A percentile compares a stretch with the other conserved stretches of the same genome.
Conservation (phyloP, 2,113 vertebrate species). For the Scopus umbretta region DNA sequence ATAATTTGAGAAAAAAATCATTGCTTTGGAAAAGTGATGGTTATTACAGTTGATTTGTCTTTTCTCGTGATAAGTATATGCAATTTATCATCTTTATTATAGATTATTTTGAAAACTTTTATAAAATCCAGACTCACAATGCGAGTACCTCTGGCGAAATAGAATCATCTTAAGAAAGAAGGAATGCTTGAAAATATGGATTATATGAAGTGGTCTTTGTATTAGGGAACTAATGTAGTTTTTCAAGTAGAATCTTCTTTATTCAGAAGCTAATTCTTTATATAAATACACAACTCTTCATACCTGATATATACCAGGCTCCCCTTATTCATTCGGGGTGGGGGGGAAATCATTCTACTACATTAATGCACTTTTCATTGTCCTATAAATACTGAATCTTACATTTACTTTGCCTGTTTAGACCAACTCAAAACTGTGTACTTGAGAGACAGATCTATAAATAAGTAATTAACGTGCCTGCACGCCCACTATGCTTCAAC, state of each 20-base stretch:
- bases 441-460: neutral
- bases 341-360: neutral
- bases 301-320: neutral
- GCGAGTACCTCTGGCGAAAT: neutral
- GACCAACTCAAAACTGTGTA: neutral
- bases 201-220: neutral
- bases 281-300: neutral
- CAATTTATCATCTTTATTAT: neutral
- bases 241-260: neutral
- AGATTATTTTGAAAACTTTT: neutral
- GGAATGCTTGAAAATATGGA: neutral
- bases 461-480: neutral
- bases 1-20: conserved; percentile 4
- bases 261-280: neutral
- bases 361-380: rapidly evolving
- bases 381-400: neutral
- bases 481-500: neutral
- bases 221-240: neutral
- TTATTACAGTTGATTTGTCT: neutral
- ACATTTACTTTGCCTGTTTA: neutral
- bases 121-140: neutral
- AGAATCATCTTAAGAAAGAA: neutral
- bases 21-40: neutral
- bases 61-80: neutral
- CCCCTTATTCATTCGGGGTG: neutral